Percentiles rank a stretch among this genome's conserved stretches.
Conservation (phyloP, 2,113 vertebrate species). For the Macrotus californicus region DNA sequence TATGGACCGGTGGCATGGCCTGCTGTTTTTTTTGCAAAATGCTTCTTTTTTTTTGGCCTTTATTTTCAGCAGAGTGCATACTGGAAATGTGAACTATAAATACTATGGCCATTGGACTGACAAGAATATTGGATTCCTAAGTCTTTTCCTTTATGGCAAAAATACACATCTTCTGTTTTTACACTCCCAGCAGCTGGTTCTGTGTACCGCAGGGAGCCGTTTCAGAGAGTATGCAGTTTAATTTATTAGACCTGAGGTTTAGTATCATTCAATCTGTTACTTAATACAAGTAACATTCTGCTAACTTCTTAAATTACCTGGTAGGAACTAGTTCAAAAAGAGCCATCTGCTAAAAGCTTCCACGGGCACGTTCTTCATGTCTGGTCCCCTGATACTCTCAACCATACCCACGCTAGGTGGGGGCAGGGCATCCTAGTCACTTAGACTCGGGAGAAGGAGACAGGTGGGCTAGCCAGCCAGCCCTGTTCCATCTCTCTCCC, state of each 20-base stretch:
- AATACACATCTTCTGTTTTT: slow-evolving; percentile 75
- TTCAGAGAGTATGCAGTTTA: slow-evolving; percentile 79
- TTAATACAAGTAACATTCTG: slow-evolving; percentile 82
- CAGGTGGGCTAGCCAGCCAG: slow-evolving; percentile 54
- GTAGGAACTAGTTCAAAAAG: slow-evolving; percentile 78
- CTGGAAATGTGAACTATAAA: slow-evolving; percentile 66
- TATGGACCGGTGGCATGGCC: neutral
- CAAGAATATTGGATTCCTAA: slow-evolving; percentile 83
- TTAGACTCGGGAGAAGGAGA: slow-evolving; percentile 59
- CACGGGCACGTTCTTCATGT: slow-evolving; percentile 50
- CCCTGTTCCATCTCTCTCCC: slow-evolving; percentile 84
- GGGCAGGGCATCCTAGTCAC: slow-evolving; percentile 29
- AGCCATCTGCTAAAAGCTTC: slow-evolving; percentile 80
- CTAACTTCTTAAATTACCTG: slow-evolving; percentile 81
- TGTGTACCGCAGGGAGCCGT: slow-evolving; percentile 78
- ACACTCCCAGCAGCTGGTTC: slow-evolving; percentile 79
- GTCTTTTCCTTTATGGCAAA: slow-evolving; percentile 77
- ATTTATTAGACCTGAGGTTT: slow-evolving; percentile 81
- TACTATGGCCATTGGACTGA: slow-evolving; percentile 68
- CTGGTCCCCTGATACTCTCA: slow-evolving; percentile 51
- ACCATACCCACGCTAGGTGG: neutral
- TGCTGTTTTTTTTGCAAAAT: neutral
- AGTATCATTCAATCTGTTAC: slow-evolving; percentile 81
- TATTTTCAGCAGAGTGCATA: slow-evolving; percentile 63
- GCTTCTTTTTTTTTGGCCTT: slow-evolving; percentile 13